These are phyloP conservation scores for Cephus nigrinus DNA, from an alignment of 2,888 invertebrate species.

Conservation along the genomic window DNA sequence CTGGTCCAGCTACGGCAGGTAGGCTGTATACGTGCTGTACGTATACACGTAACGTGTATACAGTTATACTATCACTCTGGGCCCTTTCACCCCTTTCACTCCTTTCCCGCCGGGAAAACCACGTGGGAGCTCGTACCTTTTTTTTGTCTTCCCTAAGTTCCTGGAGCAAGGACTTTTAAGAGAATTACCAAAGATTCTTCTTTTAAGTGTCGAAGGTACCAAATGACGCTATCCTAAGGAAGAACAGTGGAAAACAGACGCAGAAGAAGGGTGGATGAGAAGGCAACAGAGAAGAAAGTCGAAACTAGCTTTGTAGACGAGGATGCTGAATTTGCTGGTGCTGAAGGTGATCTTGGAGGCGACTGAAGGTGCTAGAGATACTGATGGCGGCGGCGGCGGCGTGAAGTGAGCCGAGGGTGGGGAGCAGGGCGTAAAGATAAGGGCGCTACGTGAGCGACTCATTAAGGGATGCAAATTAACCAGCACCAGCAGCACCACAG, in stretches of 20 bases:
- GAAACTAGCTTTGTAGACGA: constrained; percentile 11
- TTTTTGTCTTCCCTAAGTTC: neutral
- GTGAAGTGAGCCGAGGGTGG: constrained; percentile 11
- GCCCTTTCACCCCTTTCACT: neutral
- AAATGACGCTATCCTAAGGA: neutral
- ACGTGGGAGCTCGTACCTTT: neutral
- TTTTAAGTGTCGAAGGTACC: neutral
- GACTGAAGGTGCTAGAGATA: constrained; percentile 11
- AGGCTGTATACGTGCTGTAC: neutral
- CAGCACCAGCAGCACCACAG: constrained; percentile 27
- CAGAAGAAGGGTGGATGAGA: constrained; percentile 33
- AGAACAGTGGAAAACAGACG: neutral
- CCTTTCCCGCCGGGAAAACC: neutral
- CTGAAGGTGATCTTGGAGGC: constrained; percentile 7
- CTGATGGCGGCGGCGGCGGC: constrained; percentile 1
- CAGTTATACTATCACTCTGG: neutral
- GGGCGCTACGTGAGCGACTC: constrained; percentile 60
- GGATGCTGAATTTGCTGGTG: constrained; percentile 10
- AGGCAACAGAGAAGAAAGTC: constrained; percentile 44
- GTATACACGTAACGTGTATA: neutral
- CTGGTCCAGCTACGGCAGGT: neutral
- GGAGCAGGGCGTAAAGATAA: constrained; percentile 53
- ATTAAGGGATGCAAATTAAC: constrained; percentile 65
- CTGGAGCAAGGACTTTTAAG: constrained; percentile 12
- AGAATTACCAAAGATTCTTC: constrained; percentile 14